Evolutionary conservation across 2,888 invertebrate species (phyloP).

Genomic region (Drosophila tripunctata): DNA sequence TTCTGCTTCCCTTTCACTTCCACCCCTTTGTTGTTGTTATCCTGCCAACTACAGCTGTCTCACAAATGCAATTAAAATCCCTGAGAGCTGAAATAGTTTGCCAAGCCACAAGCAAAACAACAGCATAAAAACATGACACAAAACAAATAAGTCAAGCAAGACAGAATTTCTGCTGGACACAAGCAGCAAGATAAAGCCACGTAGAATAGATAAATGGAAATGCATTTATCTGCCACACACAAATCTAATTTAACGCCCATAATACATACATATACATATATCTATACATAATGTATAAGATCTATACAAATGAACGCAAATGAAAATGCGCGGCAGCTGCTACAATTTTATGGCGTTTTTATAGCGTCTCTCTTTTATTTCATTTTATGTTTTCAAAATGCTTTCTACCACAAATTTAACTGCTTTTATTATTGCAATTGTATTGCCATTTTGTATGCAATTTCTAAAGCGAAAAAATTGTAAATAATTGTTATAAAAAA

Average conservation of each 20-base stretch:
- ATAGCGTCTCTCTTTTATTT: no score
- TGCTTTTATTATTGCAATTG: no score
- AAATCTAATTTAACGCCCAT: conserved; percentile 44
- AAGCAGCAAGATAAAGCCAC: neutral
- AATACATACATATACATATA: neutral
- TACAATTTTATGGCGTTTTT: no score
- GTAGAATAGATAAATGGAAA: conserved; percentile 23
- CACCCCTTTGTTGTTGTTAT: neutral
- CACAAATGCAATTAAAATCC: conserved; percentile 70
- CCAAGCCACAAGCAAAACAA: conserved; percentile 26
- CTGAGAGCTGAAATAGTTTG: conserved; percentile 37
- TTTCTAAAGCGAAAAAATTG: no score
- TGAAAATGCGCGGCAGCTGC: conserved; percentile 13
- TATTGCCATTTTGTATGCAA: no score
- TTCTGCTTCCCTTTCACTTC: neutral
- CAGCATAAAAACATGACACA: conserved; percentile 52
- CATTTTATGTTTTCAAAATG: no score
- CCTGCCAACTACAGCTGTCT: conserved; percentile 48
- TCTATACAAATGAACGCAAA: conserved; percentile 20
- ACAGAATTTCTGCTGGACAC: neutral
- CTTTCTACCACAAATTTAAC: no score
- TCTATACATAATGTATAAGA: neutral
- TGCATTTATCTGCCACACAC: conserved; percentile 36
- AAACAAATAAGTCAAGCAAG: conserved; percentile 62
- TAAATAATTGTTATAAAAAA: no score